These are phyloP conservation scores for Montipora capitata DNA, from an alignment of 92 coral and sea anemone species.

Conservation along the genomic window DNA sequence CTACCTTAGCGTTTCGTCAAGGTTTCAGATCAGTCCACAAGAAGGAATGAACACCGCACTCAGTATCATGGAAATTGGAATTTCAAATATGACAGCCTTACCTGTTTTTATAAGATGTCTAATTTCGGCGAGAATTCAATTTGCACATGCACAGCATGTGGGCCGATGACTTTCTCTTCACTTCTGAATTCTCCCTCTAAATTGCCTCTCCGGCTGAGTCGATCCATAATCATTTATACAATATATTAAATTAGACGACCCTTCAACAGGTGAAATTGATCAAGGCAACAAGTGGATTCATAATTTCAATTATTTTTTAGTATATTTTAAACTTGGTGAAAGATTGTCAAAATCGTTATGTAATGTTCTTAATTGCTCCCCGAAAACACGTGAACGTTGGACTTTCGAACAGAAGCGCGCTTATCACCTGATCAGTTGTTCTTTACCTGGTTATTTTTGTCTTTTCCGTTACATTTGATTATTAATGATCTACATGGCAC, in stretches of 20 bases:
- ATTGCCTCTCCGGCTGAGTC: no score
- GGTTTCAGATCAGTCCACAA: background rate
- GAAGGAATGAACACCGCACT: background rate
- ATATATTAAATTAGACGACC: background rate
- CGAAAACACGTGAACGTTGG: constrained; percentile 13
- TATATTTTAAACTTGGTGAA: no score
- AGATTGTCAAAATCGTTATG: background rate
- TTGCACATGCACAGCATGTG: constrained; percentile 33
- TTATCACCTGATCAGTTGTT: constrained; percentile 19
- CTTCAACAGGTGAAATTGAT: background rate
- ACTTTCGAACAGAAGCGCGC: constrained; percentile 8
- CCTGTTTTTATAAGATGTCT: background rate
- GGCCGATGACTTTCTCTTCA: background rate
- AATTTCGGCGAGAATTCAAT: background rate
- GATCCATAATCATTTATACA: no score
- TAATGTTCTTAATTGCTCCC: background rate
- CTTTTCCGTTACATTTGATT: background rate
- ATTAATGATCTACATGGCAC: background rate
- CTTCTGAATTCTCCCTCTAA: no score
- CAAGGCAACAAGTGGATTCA: background rate
- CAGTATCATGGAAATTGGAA: background rate
- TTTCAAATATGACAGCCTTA: background rate
- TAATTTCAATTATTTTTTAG: no score
- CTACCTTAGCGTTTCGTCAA: background rate
- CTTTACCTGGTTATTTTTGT: background rate